Evolutionary conservation across 1,140 invertebrate species (phyloP).

Genomic region (Drosophila sp.): DNA sequence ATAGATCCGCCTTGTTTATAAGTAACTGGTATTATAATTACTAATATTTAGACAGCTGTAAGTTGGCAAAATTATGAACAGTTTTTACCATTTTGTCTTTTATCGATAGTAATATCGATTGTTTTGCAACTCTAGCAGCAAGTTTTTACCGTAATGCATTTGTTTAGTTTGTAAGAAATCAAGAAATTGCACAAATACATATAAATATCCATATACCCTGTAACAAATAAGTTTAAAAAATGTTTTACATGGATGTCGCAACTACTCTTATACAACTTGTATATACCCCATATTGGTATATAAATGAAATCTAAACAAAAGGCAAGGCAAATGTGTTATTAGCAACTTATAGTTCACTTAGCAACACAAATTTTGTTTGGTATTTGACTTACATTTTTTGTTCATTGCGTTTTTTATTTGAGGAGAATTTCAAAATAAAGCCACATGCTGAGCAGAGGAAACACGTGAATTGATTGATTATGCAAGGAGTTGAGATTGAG

Average conservation of each 20-base stretch:
- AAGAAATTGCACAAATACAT: neutral
- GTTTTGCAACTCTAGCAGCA: too few relatives aligned
- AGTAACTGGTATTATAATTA: too few relatives aligned
- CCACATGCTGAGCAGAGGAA: neutral
- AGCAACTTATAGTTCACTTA: conserved; percentile 22
- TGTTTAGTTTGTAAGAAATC: too few relatives aligned
- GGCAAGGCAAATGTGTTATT: conserved; percentile 22
- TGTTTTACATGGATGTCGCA: neutral
- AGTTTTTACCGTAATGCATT: too few relatives aligned
- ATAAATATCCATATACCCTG: neutral
- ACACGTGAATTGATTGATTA: conserved; percentile 35
- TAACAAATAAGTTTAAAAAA: neutral
- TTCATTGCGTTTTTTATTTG: neutral
- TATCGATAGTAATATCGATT: too few relatives aligned
- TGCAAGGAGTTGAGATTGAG: conserved; percentile 32
- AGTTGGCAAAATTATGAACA: too few relatives aligned
- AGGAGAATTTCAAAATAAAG: conserved; percentile 20
- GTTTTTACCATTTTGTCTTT: too few relatives aligned
- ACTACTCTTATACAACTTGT: too few relatives aligned
- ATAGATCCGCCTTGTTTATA: too few relatives aligned
- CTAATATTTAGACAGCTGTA: too few relatives aligned
- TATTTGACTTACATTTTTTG: conserved; percentile 1
- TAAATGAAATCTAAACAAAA: conserved; percentile 42
- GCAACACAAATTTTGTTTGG: conserved; percentile 42
- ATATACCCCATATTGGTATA: conserved; percentile 3